Percentiles rank a stretch among this genome's conserved stretches.
Conservation (phyloP, 2,888 invertebrate genomes). For the Bimastos eiseni region DNA sequence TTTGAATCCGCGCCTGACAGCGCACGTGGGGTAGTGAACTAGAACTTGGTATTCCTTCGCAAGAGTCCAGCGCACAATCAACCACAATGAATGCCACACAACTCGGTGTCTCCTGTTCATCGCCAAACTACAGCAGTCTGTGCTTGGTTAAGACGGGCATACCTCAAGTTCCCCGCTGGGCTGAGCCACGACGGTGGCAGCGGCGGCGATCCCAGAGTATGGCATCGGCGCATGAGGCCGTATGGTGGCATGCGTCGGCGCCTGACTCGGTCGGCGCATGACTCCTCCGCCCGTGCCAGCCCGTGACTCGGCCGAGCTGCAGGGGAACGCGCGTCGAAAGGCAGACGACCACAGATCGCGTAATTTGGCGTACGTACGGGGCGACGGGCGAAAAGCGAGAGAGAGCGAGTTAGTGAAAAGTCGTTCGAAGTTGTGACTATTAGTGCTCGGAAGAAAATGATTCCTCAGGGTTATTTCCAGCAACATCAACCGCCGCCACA, state of each 20-base stretch:
- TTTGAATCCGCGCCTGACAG: not conserved
- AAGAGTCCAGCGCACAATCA: not conserved
- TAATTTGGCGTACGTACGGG: not conserved
- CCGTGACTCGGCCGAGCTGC: not conserved
- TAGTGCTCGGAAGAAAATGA: constrained; percentile 15
- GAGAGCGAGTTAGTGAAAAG: constrained; percentile 8
- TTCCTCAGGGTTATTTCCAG: constrained; percentile 20
- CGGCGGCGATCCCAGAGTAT: not conserved
- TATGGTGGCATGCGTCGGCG: not conserved
- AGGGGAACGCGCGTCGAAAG: not conserved
- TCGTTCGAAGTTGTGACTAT: constrained; percentile 13
- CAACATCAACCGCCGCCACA: constrained; percentile 1
- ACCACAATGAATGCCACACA: not conserved
- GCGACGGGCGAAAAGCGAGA: not conserved
- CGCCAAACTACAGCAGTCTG: not conserved
- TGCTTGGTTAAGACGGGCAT: not conserved
- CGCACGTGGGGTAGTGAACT: not conserved
- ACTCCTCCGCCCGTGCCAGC: constrained; percentile 13
- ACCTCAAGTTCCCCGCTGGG: not conserved
- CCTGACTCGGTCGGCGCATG: not conserved
- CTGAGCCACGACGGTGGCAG: not conserved
- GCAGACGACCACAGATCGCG: constrained; percentile 13
- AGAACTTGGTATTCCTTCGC: not conserved
- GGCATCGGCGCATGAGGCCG: not conserved
- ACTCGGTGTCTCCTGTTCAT: not conserved